phyloP scores from a whole-genome alignment of 2,797 vertebrate species.

The Orientallactaga sibirica region DNA sequence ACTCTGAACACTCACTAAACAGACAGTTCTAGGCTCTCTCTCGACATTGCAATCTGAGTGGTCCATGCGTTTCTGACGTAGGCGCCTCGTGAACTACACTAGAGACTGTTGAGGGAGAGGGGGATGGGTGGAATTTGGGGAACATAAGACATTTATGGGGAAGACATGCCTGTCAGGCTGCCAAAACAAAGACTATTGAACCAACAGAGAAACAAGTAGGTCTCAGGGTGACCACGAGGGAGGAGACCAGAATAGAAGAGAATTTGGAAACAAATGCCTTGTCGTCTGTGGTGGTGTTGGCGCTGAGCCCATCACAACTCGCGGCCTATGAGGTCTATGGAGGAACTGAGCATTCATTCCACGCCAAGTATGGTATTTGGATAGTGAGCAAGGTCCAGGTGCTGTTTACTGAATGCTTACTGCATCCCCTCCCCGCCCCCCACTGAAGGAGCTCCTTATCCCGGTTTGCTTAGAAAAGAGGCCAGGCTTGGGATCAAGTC shows the following conservation, averaged over 20 bases:
- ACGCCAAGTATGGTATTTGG: not conserved
- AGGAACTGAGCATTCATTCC: not conserved
- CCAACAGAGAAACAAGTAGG: not conserved
- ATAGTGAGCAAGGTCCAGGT: not conserved
- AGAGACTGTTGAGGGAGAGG: not conserved
- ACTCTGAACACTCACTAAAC: not conserved
- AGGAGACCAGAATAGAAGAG: not conserved
- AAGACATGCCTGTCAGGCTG: not conserved
- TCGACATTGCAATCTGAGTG: not conserved
- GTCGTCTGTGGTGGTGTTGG: not conserved
- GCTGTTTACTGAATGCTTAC: not conserved
- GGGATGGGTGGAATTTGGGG: not conserved
- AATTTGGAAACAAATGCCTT: not conserved
- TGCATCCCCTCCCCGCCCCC: not conserved
- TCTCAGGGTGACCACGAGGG: not conserved
- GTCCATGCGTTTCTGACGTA: not conserved
- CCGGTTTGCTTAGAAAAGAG: not conserved
- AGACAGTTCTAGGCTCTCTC: not conserved
- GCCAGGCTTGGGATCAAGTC: not conserved
- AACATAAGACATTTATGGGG: not conserved
- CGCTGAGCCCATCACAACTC: not conserved
- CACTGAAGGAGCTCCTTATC: not conserved
- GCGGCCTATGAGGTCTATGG: not conserved
- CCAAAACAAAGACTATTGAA: not conserved
- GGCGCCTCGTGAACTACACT: not conserved